A percentile compares a stretch with the other conserved stretches of the same genome.
phyloP scores from a whole-genome alignment of 2,113 vertebrate genomes.

The Paracanthobrama guichenoti region DNA sequence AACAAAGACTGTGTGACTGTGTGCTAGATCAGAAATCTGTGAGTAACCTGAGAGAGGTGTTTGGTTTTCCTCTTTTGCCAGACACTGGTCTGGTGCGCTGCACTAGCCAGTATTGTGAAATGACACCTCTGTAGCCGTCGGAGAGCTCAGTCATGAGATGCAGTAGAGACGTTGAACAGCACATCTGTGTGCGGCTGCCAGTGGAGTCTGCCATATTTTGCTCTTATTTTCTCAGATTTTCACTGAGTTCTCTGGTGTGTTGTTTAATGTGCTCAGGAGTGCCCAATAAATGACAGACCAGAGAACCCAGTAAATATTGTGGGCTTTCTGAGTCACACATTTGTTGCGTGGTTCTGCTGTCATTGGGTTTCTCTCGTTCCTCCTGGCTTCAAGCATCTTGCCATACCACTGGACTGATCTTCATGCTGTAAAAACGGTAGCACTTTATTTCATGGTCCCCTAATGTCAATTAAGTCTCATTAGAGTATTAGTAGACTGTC shows the following conservation, averaged over 20 bases:
- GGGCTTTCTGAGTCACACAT: conserved; percentile 46
- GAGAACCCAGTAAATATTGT: conserved; percentile 21
- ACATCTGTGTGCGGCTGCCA: conserved; percentile 14
- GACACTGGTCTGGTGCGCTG: neutral
- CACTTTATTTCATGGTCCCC: too few relatives aligned
- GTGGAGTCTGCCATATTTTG: neutral
- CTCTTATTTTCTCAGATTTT: conserved; percentile 27
- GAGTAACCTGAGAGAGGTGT: conserved; percentile 12
- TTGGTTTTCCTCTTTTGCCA: conserved; percentile 7
- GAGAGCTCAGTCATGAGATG: neutral
- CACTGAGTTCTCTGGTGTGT: conserved; percentile 30
- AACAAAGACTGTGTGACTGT: neutral
- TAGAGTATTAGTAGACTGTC: too few relatives aligned
- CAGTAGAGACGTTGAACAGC: conserved; percentile 10
- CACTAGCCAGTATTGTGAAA: conserved; percentile 7
- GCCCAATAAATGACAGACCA: neutral
- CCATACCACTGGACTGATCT: neutral
- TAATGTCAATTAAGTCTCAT: too few relatives aligned
- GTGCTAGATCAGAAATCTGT: conserved; percentile 3
- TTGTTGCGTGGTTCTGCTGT: neutral
- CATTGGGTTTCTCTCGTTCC: neutral
- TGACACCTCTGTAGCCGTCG: neutral
- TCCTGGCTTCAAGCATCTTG: neutral
- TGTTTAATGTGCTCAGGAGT: conserved; percentile 35
- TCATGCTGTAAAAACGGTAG: neutral